Evolutionary conservation across 2,113 vertebrate species (phyloP), one percentile per base, ranked within the genome.

Genomic region (Tyto alba): DNA sequence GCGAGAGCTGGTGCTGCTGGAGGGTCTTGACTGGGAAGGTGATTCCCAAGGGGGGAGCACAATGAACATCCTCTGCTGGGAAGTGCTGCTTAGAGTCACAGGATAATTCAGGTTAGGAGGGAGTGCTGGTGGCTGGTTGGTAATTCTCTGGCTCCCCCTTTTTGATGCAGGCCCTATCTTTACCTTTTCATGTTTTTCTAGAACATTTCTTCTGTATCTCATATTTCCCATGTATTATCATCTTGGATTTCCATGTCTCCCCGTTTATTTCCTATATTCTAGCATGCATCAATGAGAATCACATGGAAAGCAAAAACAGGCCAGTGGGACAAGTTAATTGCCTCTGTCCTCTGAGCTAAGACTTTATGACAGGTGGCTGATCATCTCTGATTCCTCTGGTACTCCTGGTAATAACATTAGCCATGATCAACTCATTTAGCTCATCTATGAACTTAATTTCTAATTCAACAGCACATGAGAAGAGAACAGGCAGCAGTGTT

Each of bases 251-350:
- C 56, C 40, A 55, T 10, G 78, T 63, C 23, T 75, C 36, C 43
- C 48, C 36, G 59, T 43, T 60, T 78, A 22, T 72, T 78, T 36
- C 83, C 43, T 23, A 2, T 27, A 19, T 71, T 84, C 83, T 63
- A 57, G n/a, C 29, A 62, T 0, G 0, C 15, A 27, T 32, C 8
- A 10, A 13, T 43, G 32, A 76, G 55, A 69, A 57, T 7, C 48
- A 57, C 1, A 0, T 62, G 48, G 57, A 88, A 94, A 76, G 3
- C 16, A 50, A 90, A 96, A 94, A 41, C 57, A 83, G 91, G 85
- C 91, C 90, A 96, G 84, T 90, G 59, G 90, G 78, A 93, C 88
- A 93, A 88, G 94, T 95, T 47, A 91, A 76, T 95, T 94, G 59
- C 79, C 73, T 71, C 32, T 71, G 73, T 85, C 87, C 78, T 89